phyloP scores from a whole-genome alignment of 1,140 invertebrate species.

The Drosophila sp. region DNA sequence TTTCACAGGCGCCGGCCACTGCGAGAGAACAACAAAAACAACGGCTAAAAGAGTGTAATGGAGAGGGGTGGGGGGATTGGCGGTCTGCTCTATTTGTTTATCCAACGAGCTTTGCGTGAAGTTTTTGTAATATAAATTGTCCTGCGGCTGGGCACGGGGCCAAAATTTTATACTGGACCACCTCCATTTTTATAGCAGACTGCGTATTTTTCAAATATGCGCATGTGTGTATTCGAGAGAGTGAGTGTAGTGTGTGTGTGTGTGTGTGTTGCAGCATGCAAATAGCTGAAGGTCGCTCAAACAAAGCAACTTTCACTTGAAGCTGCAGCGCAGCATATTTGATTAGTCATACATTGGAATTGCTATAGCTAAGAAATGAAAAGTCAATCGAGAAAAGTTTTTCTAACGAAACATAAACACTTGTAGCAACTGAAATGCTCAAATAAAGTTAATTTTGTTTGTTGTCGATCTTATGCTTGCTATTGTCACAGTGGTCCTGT shows the following conservation, averaged over 20 bases:
- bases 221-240: background rate
- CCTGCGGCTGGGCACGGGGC: constrained; percentile 62
- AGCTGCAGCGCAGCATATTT: constrained; percentile 9
- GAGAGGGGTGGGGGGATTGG: background rate
- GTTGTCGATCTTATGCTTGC: background rate
- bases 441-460: background rate
- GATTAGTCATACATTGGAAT: constrained; percentile 3
- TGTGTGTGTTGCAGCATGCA: constrained; percentile 20
- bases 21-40: constrained; percentile 19
- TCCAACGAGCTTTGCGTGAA: constrained; percentile 59
- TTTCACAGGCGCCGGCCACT: constrained; percentile 38
- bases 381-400: constrained; percentile 3
- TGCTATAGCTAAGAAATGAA: constrained; percentile 7
- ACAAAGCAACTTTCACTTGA: constrained; percentile 29
- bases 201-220: constrained; percentile 41
- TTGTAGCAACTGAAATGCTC: background rate
- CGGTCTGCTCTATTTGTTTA: constrained; percentile 55
- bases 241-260: constrained; percentile 2
- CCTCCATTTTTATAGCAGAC: constrained; percentile 3
- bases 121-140: constrained; percentile 78
- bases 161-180: constrained; percentile 33
- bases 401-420: background rate
- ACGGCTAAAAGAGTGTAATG: background rate
- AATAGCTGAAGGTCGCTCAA: constrained; percentile 37
- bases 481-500: constrained; percentile 85